Evolutionary conservation across 2,113 vertebrate species (phyloP), one percentile per base, ranked within the genome.

Genomic region (Oplegnathus fasciatus): DNA sequence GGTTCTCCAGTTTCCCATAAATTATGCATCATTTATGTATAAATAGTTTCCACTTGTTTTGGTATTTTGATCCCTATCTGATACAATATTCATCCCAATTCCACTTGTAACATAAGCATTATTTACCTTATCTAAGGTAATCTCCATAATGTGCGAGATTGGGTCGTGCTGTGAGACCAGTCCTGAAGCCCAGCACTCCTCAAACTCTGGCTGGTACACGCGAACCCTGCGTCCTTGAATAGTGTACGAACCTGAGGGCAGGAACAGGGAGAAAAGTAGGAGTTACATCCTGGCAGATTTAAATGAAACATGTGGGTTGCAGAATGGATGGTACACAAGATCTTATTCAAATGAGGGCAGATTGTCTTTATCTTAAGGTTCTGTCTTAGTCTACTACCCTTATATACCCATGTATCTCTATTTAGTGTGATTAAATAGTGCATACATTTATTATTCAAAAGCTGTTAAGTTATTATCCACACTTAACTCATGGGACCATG

Each of bases 181-280:
- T 48, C 97, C 98, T 86, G 75, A 92, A 1, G 97, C 93, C 98
- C 98, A 99, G 80, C 95, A 95, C 74, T 97, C 96, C 86, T 97
- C 97, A 87, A 97, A 96, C 90, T 99, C 98, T 26, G 98, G 98
- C 89, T 99, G 98, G 88, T 98, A 99, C n/a, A 99, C 95, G 62
- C 97, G 97, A 81, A 99, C 98, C 86, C 96, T 96, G 89, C 98
- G 96, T 87, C 98, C 98, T 93, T 99, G 97, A 89, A 99, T 96
- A 65, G 96, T 98, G 91, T 96, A 99, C 44, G 97, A 97, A 91
- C 98, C 98, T 99, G 80, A 26, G 20, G 46, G 37, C 15, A 77
- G 9, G 2, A 37, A 76, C 60, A 84, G 32, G 5, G 1, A 62
- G 14, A 42, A 54, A 42, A 61, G 4, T 3, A n/a, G 13, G 9